Base-by-base conservation (phyloP, 1,140 invertebrate genomes). In the Myzus persicae region DNA sequence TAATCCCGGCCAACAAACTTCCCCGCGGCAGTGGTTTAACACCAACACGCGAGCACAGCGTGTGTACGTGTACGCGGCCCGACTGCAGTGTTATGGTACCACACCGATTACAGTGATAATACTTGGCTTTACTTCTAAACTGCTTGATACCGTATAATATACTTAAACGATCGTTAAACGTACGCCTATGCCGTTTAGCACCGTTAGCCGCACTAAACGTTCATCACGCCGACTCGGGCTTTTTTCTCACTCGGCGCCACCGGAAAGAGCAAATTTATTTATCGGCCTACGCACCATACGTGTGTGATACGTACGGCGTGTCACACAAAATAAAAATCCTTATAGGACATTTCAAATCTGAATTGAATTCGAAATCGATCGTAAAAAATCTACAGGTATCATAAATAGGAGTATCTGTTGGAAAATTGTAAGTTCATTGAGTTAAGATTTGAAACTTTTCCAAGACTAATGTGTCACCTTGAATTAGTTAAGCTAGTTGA, bases 1-100 rank as follows among this genome's bases (percentile, higher is more conserved):
- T 89, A 89, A 89, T 89, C 87, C 87, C 87, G 3, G 87, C 36
- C 46, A 89, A 89, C 38, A 89, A 51, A 51, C 87, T 89, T 48
- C 87, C 84, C 87, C 87, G 46, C n/a, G 87, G 87, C 87, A 51
- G n/a, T 51, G 46, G 87, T 89, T 48, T 51, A 76, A 89, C 87
- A 14, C n/a, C 18, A 31, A n/a, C 42, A 36, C 85, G 20, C 46
- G 7, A 88, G 18, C 42, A n/a, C 84, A 44, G 24, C 31, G 38
- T 84, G 22, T 84, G 8, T n/a, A 84, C 81, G 81, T 84, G 38
- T 84, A 84, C 59, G 9, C 31, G 9, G 11, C 31, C 59, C 31
- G 59, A n/a, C 59, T 67, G 59, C 59, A n/a, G 14, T 76, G 59
- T 76, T 76, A 18, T n/a, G 40, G 38, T n/a, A 38, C 46, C 1